These are phyloP conservation scores for Synergus japonicus DNA, from an alignment of 2,888 invertebrate genomes.

Conservation along the genomic window DNA sequence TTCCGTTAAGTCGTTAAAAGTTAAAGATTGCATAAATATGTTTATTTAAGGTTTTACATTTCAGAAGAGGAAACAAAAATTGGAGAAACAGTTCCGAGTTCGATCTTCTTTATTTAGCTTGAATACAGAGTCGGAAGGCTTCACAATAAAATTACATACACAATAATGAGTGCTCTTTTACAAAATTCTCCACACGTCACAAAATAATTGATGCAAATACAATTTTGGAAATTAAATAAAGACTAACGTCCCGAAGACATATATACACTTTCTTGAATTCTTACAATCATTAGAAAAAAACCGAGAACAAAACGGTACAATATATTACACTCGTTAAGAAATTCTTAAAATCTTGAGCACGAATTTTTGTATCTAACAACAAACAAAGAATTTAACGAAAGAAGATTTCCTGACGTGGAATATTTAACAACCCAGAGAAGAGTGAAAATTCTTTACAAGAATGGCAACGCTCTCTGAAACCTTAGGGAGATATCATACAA, in stretches of 20 bases:
- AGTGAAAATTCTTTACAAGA: conserved; percentile 37
- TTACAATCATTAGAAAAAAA: not conserved
- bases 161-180: conserved; percentile 27
- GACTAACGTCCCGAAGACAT: not conserved
- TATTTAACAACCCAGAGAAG: conserved; percentile 31
- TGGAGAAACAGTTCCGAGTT: not conserved
- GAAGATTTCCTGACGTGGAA: not conserved
- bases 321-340: not conserved
- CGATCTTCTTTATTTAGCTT: conserved; percentile 35
- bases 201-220: conserved; percentile 1
- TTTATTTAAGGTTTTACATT: too few species aligned
- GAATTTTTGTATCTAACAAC: conserved; percentile 9
- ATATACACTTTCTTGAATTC: not conserved
- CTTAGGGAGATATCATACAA: conserved; percentile 30
- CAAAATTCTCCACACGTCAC: not conserved
- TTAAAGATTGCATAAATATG: not conserved
- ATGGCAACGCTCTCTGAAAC: conserved; percentile 33
- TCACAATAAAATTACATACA: conserved; percentile 40
- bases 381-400: conserved; percentile 26
- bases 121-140: conserved; percentile 35
- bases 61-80: not conserved
- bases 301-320: not conserved
- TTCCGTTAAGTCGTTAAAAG: not conserved
- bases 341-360: not conserved
- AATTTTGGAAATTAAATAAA: not conserved